Percentiles rank a stretch among this genome's conserved stretches.
Conservation (phyloP, 1,140 invertebrate species). For the Dendrolimus kikuchii region DNA sequence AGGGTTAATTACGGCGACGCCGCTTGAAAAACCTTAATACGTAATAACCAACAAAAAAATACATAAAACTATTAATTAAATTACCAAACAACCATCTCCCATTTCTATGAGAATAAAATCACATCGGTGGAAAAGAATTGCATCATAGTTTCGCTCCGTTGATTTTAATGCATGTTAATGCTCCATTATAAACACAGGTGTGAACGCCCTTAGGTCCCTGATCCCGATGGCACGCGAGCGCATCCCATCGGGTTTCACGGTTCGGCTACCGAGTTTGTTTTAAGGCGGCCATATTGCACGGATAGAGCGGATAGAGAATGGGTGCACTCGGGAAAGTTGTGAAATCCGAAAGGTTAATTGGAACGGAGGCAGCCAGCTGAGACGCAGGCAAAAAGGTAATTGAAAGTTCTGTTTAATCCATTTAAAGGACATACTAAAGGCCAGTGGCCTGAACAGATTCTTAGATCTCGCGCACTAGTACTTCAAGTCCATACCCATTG, state of each 20-base stretch:
- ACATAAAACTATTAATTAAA: constrained; percentile 1
- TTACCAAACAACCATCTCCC: background rate
- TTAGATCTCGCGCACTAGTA: no score
- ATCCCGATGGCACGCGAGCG: constrained; percentile 17
- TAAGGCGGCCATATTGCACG: constrained; percentile 12
- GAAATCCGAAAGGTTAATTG: no score
- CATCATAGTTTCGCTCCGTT: constrained; percentile 17
- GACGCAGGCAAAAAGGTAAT: no score
- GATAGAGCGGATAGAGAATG: constrained; percentile 3
- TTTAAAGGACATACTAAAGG: no score
- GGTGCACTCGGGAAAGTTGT: no score
- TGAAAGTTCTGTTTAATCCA: no score
- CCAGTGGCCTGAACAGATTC: no score
- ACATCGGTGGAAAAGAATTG: constrained; percentile 11
- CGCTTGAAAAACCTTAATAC: no score
- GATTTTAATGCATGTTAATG: constrained; percentile 19
- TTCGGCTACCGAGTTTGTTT: constrained; percentile 8
- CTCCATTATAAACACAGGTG: constrained; percentile 16
- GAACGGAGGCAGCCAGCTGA: background rate
- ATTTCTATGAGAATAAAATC: constrained; percentile 2
- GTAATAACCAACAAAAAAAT: background rate
- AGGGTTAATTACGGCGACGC: no score
- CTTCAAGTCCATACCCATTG: no score
- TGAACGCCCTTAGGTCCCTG: constrained; percentile 15
- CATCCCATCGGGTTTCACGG: constrained; percentile 17